These are phyloP conservation scores for Leptarthrus brevirostris DNA, from an alignment of 2,888 invertebrate genomes.

Conservation along the genomic window DNA sequence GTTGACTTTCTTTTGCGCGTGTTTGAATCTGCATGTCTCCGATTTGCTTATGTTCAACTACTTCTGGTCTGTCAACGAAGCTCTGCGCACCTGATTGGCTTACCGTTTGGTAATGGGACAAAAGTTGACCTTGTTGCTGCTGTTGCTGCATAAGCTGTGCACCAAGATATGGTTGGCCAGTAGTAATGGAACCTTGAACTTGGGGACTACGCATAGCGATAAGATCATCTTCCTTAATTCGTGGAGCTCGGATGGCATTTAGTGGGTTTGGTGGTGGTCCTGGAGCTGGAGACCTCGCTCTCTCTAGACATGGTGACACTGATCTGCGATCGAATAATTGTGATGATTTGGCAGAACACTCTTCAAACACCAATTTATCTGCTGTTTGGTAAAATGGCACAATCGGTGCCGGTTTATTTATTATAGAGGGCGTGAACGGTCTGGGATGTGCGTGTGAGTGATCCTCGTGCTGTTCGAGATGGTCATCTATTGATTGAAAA, in stretches of 20 bases:
- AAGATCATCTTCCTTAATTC: slow-evolving; percentile 69
- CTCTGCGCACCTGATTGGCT: slow-evolving; percentile 67
- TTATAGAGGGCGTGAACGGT: slow-evolving; percentile 77
- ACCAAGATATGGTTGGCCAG: slow-evolving; percentile 65
- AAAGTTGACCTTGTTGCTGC: slow-evolving; percentile 58
- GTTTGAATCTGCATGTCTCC: slow-evolving; percentile 69
- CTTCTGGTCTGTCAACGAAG: slow-evolving; percentile 68
- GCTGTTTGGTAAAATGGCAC: slow-evolving; percentile 80
- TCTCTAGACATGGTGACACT: slow-evolving; percentile 75
- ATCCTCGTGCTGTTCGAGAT: slow-evolving; percentile 63
- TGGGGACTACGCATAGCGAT: slow-evolving; percentile 60
- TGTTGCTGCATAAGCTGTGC: slow-evolving; percentile 13
- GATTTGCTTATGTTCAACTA: slow-evolving; percentile 68
- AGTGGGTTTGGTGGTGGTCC: slow-evolving; percentile 78
- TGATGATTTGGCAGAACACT: slow-evolving; percentile 72
- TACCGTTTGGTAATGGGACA: slow-evolving; percentile 67
- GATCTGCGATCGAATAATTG: slow-evolving; percentile 74
- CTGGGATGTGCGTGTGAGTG: slow-evolving; percentile 65
- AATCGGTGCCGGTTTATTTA: slow-evolving; percentile 77
- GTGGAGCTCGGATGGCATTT: slow-evolving; percentile 73
- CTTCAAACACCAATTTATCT: slow-evolving; percentile 78
- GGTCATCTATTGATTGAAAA: slow-evolving; percentile 75
- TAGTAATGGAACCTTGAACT: slow-evolving; percentile 65
- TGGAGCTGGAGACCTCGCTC: slow-evolving; percentile 77
- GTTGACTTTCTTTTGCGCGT: slow-evolving; percentile 67